phyloP scores from a whole-genome alignment of 2,113 vertebrate species.

The Narcine bancroftii region DNA sequence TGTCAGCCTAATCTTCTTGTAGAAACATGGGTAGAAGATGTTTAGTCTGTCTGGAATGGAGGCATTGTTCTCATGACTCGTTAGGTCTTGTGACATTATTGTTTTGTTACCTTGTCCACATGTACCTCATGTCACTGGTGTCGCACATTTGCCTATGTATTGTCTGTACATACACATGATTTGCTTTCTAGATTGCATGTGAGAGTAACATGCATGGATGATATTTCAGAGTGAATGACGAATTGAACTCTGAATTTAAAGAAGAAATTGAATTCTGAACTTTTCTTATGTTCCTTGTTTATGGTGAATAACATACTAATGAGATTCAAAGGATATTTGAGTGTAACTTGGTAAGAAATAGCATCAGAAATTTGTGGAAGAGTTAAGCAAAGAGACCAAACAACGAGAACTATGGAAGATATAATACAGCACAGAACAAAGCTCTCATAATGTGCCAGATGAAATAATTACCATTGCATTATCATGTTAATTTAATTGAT shows the following conservation, averaged over 20 bases:
- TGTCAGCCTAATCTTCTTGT: too few species aligned
- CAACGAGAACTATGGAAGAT: neutral
- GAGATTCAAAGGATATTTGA: neutral
- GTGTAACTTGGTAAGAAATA: neutral
- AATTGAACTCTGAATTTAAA: neutral
- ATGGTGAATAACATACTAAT: neutral
- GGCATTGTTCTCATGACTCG: too few species aligned
- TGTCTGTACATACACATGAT: too few species aligned
- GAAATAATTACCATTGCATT: neutral
- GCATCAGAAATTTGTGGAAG: neutral
- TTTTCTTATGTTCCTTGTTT: neutral
- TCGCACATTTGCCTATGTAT: too few species aligned
- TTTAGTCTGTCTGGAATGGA: too few species aligned
- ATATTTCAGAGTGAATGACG: neutral
- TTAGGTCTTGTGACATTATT: too few species aligned
- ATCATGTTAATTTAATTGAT: slow-evolving; percentile 22
- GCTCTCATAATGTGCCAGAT: neutral
- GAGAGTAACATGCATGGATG: neutral
- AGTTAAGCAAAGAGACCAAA: neutral
- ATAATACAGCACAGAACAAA: neutral
- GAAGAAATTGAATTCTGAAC: neutral
- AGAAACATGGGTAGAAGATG: too few species aligned
- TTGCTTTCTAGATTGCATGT: too few species aligned
- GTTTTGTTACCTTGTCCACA: too few species aligned
- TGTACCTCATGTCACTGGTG: too few species aligned